Conservation (phyloP, 2,797 vertebrate species). For the Lacerta viridis region DNA sequence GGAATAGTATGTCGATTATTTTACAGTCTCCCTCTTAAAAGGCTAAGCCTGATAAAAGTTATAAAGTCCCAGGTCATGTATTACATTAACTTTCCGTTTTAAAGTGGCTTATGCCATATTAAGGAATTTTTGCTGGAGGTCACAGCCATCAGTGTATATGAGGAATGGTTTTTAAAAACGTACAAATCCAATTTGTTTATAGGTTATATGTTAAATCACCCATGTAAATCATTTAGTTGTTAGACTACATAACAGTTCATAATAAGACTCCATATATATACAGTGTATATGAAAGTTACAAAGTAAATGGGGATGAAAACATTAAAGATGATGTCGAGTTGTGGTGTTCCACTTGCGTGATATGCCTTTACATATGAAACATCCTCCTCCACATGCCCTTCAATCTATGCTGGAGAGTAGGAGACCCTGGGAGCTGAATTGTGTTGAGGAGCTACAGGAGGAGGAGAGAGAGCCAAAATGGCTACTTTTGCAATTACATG, state of each 20-base stretch:
- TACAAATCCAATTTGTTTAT: neutral
- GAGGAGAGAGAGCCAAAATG: too few species aligned
- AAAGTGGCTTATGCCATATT: conserved; percentile 20
- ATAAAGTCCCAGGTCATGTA: neutral
- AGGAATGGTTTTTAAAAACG: neutral
- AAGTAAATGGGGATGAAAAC: neutral
- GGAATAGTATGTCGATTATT: conserved; percentile 3
- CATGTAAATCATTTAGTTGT: neutral
- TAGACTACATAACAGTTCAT: neutral
- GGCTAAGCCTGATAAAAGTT: neutral
- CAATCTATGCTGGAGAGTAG: too few species aligned
- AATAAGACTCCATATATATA: neutral
- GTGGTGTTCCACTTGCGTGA: too few species aligned
- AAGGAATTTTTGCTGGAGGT: conserved; percentile 12
- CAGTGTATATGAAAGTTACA: neutral
- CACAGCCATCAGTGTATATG: neutral
- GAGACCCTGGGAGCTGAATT: too few species aligned
- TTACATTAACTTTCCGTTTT: conserved; percentile 12
- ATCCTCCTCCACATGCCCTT: too few species aligned
- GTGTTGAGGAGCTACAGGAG: too few species aligned
- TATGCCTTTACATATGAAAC: too few species aligned
- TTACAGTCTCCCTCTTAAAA: conserved; percentile 1
- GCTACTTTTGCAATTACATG: too few species aligned
- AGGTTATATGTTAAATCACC: neutral
- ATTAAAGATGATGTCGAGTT: too few species aligned